Base-by-base conservation (phyloP, 2,888 invertebrate species). In the Cheilosia grossa region DNA sequence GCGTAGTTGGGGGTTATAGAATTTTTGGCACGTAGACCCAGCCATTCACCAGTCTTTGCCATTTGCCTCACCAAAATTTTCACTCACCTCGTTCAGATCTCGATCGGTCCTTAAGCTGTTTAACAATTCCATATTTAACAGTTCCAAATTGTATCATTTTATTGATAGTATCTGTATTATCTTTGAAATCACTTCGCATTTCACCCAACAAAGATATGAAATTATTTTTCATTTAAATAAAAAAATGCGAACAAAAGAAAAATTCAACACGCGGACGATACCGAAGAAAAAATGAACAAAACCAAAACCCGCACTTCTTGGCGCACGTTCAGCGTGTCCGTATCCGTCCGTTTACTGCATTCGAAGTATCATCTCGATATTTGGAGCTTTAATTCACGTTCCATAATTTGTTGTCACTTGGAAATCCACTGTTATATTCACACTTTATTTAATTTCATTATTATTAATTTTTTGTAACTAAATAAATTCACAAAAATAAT, bases 121-220 rank as follows among this genome's bases (percentile, higher is more conserved):
- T 92, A 88, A 92, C 93, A 92, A 94, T 94, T 93, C 93, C 93
- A 92, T 93, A 94, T 93, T 94, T 94, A 90, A 94, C 93, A 90
- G 93, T 94, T 91, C 94, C 94, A 93, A 94, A 93, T 93, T 93
- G 93, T 93, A 93, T 93, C 94, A 94, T 94, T 92, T 92, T 93
- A 90, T 90, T 92, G 89, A 91, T 91, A 89, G 92, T 92, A 90
- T 91, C 91, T 91, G 91, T 90, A 90, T 89, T 91, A 90, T 91
- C 91, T 89, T 91, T 92, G 86, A 91, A 92, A 90, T 92, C 91
- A 92, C 91, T 92, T 91, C 92, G 91, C 92, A 91, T 92, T 89
- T 92, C 91, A 91, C 91, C 90, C 90, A 90, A 88, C 88, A 90
- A 89, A 88, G 89, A 89, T 88, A 88, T 88, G 88, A 89, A 89